Evolutionary conservation across 2,797 vertebrate species (phyloP).

Genomic region (Microcaecilia unicolor): DNA sequence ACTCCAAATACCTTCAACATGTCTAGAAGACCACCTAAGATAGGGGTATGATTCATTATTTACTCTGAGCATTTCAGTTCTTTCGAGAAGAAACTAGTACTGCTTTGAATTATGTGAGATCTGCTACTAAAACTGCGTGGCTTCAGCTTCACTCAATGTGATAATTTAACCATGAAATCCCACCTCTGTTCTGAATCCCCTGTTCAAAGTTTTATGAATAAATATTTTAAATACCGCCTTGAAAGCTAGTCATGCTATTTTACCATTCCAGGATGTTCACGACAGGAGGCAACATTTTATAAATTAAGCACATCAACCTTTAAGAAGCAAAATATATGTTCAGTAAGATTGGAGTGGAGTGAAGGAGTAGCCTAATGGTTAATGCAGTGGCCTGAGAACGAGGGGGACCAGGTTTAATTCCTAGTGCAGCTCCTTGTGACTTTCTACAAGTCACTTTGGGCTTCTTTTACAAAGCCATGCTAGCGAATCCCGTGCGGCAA

Average conservation of each 20-base stretch:
- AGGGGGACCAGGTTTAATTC: too few species aligned
- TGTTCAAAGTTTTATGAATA: constrained; percentile 18
- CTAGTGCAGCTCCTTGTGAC: too few species aligned
- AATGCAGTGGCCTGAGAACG: too few species aligned
- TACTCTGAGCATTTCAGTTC: neutral
- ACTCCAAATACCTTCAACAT: constrained; percentile 16
- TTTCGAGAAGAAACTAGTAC: constrained; percentile 24
- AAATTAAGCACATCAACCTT: too few species aligned
- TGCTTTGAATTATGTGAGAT: constrained; percentile 15
- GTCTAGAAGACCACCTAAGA: constrained; percentile 22
- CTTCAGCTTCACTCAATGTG: constrained; percentile 14
- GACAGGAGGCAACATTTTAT: too few species aligned
- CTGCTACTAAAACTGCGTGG: constrained; percentile 17
- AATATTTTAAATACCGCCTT: constrained; percentile 8
- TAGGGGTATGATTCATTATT: constrained; percentile 15
- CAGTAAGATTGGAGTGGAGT: too few species aligned
- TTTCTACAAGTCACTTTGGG: too few species aligned
- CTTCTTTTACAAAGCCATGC: too few species aligned
- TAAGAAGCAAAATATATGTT: too few species aligned
- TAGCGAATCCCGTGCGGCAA: too few species aligned
- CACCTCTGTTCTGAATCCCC: constrained; percentile 22
- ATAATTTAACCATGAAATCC: constrained; percentile 15
- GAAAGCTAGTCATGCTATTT: constrained; percentile 20
- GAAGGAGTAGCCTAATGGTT: too few species aligned
- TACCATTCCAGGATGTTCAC: too few species aligned